phyloP scores from a whole-genome alignment of 2,888 invertebrate genomes.

The Neocrepidodera transversa region DNA sequence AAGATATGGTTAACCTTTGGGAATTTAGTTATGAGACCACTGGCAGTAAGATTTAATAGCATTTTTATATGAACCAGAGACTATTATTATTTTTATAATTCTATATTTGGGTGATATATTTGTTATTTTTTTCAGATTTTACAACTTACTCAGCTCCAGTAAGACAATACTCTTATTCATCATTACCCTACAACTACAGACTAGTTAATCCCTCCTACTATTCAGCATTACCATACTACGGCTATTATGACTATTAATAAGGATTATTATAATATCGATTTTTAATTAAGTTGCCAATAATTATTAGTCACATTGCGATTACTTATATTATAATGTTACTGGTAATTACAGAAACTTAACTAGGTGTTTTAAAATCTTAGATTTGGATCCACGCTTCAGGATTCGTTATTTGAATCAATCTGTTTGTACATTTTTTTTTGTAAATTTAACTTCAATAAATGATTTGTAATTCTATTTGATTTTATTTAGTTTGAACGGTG shows the following conservation, averaged over 20 bases:
- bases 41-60: too few species aligned
- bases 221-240: slow-evolving; percentile 20
- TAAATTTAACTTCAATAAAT: neutral
- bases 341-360: too few species aligned
- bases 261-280: too few species aligned
- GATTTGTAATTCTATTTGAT: neutral
- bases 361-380: too few species aligned
- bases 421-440: neutral
- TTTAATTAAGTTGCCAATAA: too few species aligned
- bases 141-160: slow-evolving; percentile 23
- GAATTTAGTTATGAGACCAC: too few species aligned
- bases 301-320: too few species aligned
- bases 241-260: slow-evolving; percentile 14
- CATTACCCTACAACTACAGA: slow-evolving; percentile 25
- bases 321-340: too few species aligned
- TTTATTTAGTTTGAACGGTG: too few species aligned
- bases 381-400: neutral
- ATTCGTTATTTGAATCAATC: neutral
- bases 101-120: neutral
- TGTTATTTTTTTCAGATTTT: slow-evolving; percentile 28
- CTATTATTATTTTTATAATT: too few species aligned
- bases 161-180: slow-evolving; percentile 16
- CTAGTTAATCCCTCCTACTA: slow-evolving; percentile 16
- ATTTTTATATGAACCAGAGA: too few species aligned
- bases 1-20: too few species aligned